These are phyloP conservation scores for Schizaphis graminum DNA, from an alignment of 2,888 invertebrate genomes.

Conservation along the genomic window DNA sequence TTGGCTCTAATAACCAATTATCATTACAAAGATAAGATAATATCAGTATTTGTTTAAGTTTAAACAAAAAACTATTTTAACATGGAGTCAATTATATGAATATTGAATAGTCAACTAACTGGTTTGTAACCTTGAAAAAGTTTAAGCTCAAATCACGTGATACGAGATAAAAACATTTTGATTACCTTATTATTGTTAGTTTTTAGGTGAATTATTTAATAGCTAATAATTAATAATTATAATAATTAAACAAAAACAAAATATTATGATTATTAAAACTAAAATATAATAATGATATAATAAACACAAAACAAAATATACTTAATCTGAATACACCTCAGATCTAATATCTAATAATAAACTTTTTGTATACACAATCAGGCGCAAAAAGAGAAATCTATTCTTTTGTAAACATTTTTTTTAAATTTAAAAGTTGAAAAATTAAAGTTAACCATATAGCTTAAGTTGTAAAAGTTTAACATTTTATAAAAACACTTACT, in stretches of 20 bases:
- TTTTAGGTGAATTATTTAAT: background rate
- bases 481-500: conserved; percentile 71
- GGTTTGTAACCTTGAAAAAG: background rate
- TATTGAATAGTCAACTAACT: background rate
- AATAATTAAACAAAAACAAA: background rate
- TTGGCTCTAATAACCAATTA: background rate
- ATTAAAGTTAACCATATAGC: background rate
- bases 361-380: background rate
- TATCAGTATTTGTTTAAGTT: background rate
- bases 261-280: background rate
- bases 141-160: background rate
- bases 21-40: conserved; percentile 26
- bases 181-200: background rate
- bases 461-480: background rate
- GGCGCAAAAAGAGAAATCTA: background rate
- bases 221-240: background rate
- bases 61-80: background rate
- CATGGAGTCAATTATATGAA: background rate
- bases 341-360: background rate
- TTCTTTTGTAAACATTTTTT: background rate
- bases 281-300: background rate
- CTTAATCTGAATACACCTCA: background rate
- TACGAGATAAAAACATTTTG: background rate
- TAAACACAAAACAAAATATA: background rate
- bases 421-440: background rate